phyloP scores from a whole-genome alignment of 2,797 vertebrate species.

The Meriones psammophilus region DNA sequence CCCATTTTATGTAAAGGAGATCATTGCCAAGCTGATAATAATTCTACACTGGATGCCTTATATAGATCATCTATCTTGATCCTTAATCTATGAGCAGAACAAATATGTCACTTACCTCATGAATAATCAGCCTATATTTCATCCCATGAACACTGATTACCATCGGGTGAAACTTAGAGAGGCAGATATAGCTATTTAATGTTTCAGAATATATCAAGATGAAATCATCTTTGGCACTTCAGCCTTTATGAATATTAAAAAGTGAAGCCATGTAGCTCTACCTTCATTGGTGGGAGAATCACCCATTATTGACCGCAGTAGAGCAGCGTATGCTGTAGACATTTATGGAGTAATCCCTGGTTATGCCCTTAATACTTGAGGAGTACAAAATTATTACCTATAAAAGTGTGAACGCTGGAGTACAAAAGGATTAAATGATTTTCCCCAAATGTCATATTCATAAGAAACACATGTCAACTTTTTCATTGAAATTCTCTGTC shows the following conservation, averaged over 20 bases:
- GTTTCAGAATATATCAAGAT: conserved; percentile 70
- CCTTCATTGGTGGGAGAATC: neutral
- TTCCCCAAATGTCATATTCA: neutral
- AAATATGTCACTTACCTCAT: conserved; percentile 79
- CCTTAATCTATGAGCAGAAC: conserved; percentile 72
- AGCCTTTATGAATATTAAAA: conserved; percentile 71
- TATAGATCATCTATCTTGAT: conserved; percentile 77
- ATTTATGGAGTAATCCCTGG: conserved; percentile 22
- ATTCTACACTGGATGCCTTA: conserved; percentile 67
- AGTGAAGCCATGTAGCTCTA: neutral
- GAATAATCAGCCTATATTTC: conserved; percentile 79
- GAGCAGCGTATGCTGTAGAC: neutral
- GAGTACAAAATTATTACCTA: conserved; percentile 4
- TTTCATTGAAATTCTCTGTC: conserved; percentile 22
- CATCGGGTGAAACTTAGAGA: conserved; percentile 69
- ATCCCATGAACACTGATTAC: conserved; percentile 72
- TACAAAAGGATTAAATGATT: conserved; percentile 58
- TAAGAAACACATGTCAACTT: neutral
- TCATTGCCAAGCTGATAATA: conserved; percentile 70
- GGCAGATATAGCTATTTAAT: conserved; percentile 63
- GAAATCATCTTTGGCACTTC: conserved; percentile 22
- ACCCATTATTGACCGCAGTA: conserved; percentile 52
- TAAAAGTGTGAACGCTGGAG: conserved; percentile 30
- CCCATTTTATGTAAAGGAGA: conserved; percentile 59
- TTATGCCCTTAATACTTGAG: conserved; percentile 34